Evolutionary conservation across 2,888 invertebrate species (phyloP).

Genomic region (Orgyia antiqua): DNA sequence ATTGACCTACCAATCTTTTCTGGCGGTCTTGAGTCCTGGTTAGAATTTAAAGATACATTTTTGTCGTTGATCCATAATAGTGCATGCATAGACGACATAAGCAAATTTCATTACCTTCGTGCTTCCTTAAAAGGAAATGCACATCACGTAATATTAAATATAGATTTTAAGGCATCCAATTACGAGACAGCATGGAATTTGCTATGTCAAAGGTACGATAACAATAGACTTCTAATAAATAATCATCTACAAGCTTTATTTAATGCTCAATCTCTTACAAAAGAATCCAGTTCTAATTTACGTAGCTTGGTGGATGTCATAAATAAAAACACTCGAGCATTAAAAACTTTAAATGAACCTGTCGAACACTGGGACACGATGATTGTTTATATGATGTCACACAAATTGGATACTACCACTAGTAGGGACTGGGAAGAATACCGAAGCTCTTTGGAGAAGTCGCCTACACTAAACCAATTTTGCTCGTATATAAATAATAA

Average conservation of each 20-base stretch:
- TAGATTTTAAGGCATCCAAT: background rate
- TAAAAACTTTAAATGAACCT: too few species aligned
- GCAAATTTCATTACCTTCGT: too few species aligned
- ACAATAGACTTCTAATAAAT: slow-evolving; percentile 1
- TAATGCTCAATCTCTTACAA: background rate
- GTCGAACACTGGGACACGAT: too few species aligned
- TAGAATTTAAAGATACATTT: background rate
- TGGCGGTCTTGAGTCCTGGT: background rate
- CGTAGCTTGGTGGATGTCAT: slow-evolving; percentile 3
- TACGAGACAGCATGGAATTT: too few species aligned
- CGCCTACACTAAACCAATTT: too few species aligned
- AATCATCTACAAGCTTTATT: slow-evolving; percentile 4
- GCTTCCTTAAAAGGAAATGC: background rate
- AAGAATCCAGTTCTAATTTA: background rate
- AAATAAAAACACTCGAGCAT: slow-evolving; percentile 6
- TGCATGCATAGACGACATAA: background rate
- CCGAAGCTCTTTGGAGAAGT: too few species aligned
- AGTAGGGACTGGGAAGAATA: too few species aligned
- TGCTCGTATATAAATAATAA: too few species aligned
- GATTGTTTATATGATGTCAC: too few species aligned
- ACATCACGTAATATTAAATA: background rate
- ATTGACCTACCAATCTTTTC: background rate
- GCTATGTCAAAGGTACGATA: slow-evolving; percentile 5
- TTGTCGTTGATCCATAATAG: background rate
- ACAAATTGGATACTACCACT: too few species aligned